Base-by-base conservation (phyloP, 2,888 invertebrate genomes). In the Auanema freiburgensis region DNA sequence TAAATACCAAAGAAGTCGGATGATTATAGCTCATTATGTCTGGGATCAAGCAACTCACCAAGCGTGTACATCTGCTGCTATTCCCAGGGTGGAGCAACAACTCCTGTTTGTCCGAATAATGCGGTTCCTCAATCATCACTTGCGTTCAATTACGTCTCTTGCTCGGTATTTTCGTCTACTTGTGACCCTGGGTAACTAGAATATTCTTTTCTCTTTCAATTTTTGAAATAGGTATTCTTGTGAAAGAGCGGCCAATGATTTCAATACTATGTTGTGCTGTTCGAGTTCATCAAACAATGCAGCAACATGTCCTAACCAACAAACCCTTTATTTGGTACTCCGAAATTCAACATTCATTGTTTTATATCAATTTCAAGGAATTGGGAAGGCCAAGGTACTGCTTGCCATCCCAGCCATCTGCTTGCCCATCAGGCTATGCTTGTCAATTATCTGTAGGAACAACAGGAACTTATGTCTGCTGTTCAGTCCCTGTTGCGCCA, bases 71-170 rank as follows among this genome's bases (percentile, higher is more conserved):
- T 62, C 41, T 62, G 62, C 54, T 80, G 80, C 57, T 75, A 75
- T 33, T 71, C 63, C n/a, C 63, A 57, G 46, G 21, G 65, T 8
- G 54, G 69, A 4, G 53, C 68, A 8, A 53, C 66, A 18, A 65
- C 64, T 21, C 80, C 79, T n/a, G 62, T 71, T 12, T 80, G 80
- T 57, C 80, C 80, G 4, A 71, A 67, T 43, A 75, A 71, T 44
- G 68, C 69, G 24, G 44, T 66, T 8, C 71, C 80, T 40, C 79
- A 80, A 55, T 65, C 78, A 21, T 72, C 77, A 1, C 33, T 33
- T 5, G 44, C 57, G 3, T 59, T 46, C 23, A 78, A 77, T 23
- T 78, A 59, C 61, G 71, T 74, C 0, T 69, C 76, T 4, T 80
- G 80, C 57, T 69, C 73, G n/a, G 44, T 61, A 0, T 65, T 62